Evolutionary conservation across 2,888 invertebrate species (phyloP), one percentile per base, ranked within the genome.

Genomic region (Lasioglossum figueresi): DNA sequence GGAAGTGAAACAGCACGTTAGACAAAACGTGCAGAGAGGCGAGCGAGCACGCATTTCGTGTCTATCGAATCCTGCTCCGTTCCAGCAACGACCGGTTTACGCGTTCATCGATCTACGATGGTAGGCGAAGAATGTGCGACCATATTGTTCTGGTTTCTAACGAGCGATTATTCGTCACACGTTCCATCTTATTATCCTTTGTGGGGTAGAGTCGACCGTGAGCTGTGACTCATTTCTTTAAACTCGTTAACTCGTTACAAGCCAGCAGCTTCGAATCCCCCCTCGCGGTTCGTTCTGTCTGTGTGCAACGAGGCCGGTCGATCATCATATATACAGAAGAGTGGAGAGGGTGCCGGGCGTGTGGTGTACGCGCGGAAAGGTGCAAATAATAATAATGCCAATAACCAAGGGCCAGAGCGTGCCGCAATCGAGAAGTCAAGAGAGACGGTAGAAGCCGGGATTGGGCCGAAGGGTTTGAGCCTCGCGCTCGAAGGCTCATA

Each of bases 311-410:
- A 83, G 88, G 83, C 82, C 89, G 89, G 85, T 89, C 89, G 86
- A 89, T 89, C 83, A 90, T 88, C 77, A 79, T 75, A 82, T 71
- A 70, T 14, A 52, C 52, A 70, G 71, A 31, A n/a, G 63, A 23
- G 79, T 31, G 71, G 34, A 37, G 23, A 34, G 68, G 34, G 74
- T 80, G 76, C 63, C 71, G 72, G 70, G 78, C 31, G 76, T 59
- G 85, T 70, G 63, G 82, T 70, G 79, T 87, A 82, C 81, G 81
- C 90, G 84, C 83, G 79, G 88, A 80, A 90, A 88, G 88, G 90
- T 90, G 90, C 85, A 90, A 90, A 90, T 90, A 88, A 90, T 88
- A 90, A 90, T 88, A 90, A 88, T 88, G 88, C 70, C 85, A 88
- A 88, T 90, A 88, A 88, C 80, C 79, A 80, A 90, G 86, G 86